These are phyloP conservation scores for Promerops cafer DNA, from an alignment of 2,113 vertebrate genomes.

Conservation along the genomic window DNA sequence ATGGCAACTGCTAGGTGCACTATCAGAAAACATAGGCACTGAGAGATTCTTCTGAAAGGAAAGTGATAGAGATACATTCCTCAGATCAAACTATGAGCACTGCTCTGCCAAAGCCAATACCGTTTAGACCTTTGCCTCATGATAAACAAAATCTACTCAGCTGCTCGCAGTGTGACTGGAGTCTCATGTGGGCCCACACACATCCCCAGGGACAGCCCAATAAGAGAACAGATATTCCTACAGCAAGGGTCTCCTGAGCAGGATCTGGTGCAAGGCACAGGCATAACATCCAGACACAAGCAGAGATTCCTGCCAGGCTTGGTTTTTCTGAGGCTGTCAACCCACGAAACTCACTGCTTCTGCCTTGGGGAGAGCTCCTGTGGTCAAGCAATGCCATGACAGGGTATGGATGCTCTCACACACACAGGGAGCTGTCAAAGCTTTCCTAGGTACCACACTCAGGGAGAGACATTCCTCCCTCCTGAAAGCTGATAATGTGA, in stretches of 20 bases:
- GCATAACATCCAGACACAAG: background rate
- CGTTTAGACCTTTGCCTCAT: background rate
- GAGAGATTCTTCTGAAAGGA: background rate
- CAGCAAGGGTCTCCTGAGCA: background rate
- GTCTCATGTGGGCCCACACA: background rate
- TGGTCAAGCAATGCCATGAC: background rate
- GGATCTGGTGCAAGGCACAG: background rate
- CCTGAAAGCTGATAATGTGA: background rate
- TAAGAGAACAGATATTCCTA: background rate
- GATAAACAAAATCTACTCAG: background rate
- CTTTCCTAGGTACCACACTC: background rate
- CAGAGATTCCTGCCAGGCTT: background rate
- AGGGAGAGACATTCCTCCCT: background rate
- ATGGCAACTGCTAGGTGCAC: background rate
- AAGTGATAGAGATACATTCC: background rate
- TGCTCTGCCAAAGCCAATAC: background rate
- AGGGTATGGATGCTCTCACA: too few relatives aligned
- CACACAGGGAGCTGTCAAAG: background rate
- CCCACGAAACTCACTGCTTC: background rate
- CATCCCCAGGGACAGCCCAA: background rate
- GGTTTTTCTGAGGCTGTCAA: background rate
- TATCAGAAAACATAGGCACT: background rate
- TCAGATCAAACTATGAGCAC: background rate
- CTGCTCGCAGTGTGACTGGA: fast-evolving
- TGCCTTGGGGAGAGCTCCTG: background rate